These are phyloP conservation scores for Notarius lentiginosus DNA, from an alignment of 2,113 vertebrate species.

Conservation along the genomic window DNA sequence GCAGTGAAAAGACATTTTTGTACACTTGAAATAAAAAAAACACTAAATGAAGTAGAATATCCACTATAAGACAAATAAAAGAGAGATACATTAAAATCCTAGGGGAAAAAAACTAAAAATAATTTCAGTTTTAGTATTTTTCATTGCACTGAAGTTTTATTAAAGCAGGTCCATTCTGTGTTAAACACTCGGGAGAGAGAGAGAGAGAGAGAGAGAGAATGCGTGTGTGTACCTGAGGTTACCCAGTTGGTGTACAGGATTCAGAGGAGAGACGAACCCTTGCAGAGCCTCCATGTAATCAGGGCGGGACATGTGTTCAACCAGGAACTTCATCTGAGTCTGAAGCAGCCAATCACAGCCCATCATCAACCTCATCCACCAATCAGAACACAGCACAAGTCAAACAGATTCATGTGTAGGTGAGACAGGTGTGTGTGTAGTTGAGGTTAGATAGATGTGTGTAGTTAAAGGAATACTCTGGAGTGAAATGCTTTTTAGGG, in stretches of 20 bases:
- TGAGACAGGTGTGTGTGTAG: background rate
- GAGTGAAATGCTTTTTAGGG: too few relatives aligned
- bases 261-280: slow-evolving; percentile 77
- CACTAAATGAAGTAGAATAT: too few relatives aligned
- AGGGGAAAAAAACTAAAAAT: too few relatives aligned
- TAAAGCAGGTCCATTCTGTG: background rate
- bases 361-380: slow-evolving; percentile 26
- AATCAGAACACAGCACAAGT: slow-evolving; percentile 20
- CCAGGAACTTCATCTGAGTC: slow-evolving; percentile 82
- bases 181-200: background rate
- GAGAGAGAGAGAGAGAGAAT: slow-evolving; percentile 2
- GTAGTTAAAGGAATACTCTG: too few relatives aligned
- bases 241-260: slow-evolving; percentile 78
- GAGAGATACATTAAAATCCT: too few relatives aligned
- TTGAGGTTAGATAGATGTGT: background rate
- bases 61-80: too few relatives aligned
- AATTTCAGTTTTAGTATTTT: too few relatives aligned
- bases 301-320: slow-evolving; percentile 79
- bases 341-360: slow-evolving; percentile 59
- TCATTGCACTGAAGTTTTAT: too few relatives aligned
- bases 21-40: too few relatives aligned
- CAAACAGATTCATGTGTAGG: background rate
- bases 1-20: background rate
- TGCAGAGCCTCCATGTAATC: slow-evolving; percentile 80
- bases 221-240: slow-evolving; percentile 69